phyloP scores from a whole-genome alignment of 2,113 vertebrate species.

The Odontesthes bonariensis region DNA sequence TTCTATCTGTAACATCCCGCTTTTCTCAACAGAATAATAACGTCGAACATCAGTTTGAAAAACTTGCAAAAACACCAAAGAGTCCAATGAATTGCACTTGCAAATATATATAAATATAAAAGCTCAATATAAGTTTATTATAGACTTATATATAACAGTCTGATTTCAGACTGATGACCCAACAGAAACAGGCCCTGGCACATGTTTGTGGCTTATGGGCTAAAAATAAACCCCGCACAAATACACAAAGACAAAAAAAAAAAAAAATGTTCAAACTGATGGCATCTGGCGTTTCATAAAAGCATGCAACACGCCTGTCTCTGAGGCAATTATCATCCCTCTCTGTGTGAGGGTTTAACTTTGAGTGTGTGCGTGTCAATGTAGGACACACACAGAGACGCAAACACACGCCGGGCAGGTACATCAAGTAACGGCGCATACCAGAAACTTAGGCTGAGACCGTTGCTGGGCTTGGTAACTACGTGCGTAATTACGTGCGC shows the following conservation, averaged over 20 bases:
- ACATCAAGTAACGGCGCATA: slow-evolving; percentile 79
- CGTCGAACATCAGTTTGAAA: too few relatives aligned
- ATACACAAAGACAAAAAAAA: background rate
- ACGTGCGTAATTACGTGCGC: slow-evolving; percentile 28
- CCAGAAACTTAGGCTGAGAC: slow-evolving; percentile 51
- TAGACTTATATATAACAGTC: background rate
- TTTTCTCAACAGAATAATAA: too few relatives aligned
- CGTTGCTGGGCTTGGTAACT: slow-evolving; percentile 45
- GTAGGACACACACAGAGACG: background rate
- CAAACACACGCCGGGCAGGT: slow-evolving; percentile 67
- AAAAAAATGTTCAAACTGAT: slow-evolving; percentile 10
- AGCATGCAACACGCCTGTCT: slow-evolving; percentile 26
- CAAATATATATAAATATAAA: too few relatives aligned
- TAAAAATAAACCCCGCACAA: slow-evolving; percentile 28
- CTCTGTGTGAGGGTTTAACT: slow-evolving; percentile 1
- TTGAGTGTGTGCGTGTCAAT: slow-evolving; percentile 3
- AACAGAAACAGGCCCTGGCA: slow-evolving; percentile 41
- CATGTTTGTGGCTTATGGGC: slow-evolving; percentile 44
- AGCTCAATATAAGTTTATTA: too few relatives aligned
- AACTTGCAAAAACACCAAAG: too few relatives aligned
- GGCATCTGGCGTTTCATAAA: slow-evolving; percentile 14
- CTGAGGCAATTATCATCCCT: slow-evolving; percentile 61
- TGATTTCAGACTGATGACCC: background rate
- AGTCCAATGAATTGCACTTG: too few relatives aligned
- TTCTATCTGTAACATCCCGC: too few relatives aligned